A percentile compares a stretch with the other conserved stretches of the same genome.
phyloP scores from a whole-genome alignment of 2,888 invertebrate genomes.

The Schizaphis graminum region DNA sequence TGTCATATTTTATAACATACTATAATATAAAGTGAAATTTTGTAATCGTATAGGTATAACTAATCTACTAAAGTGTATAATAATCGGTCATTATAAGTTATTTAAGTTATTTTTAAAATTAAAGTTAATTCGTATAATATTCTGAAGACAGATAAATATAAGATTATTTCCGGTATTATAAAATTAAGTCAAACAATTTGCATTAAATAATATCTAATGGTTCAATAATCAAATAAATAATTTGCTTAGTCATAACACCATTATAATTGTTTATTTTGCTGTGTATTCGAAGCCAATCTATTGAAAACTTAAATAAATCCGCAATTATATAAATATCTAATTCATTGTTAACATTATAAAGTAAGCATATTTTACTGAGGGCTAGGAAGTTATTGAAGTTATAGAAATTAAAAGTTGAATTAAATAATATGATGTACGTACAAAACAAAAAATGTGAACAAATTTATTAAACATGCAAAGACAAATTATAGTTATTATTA shows the following conservation, averaged over 20 bases:
- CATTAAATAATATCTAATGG: not conserved
- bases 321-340: not conserved
- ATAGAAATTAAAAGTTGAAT: not conserved
- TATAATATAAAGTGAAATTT: not conserved
- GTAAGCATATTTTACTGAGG: not conserved
- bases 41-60: not conserved
- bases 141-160: not conserved
- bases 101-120: not conserved
- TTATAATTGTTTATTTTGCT: not conserved
- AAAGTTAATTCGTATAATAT: not conserved
- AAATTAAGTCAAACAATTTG: not conserved
- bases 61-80: not conserved
- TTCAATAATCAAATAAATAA: not conserved
- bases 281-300: not conserved
- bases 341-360: not conserved
- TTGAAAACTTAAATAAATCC: not conserved
- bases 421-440: not conserved
- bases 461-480: not conserved
- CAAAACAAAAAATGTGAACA: not conserved
- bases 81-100: not conserved
- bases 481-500: not conserved
- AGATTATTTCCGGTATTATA: not conserved
- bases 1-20: not conserved
- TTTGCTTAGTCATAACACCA: not conserved
- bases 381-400: not conserved